Percentiles rank a stretch among this genome's conserved stretches.
Conservation (phyloP, 1,140 invertebrate species). For the Drosophila setifemur region DNA sequence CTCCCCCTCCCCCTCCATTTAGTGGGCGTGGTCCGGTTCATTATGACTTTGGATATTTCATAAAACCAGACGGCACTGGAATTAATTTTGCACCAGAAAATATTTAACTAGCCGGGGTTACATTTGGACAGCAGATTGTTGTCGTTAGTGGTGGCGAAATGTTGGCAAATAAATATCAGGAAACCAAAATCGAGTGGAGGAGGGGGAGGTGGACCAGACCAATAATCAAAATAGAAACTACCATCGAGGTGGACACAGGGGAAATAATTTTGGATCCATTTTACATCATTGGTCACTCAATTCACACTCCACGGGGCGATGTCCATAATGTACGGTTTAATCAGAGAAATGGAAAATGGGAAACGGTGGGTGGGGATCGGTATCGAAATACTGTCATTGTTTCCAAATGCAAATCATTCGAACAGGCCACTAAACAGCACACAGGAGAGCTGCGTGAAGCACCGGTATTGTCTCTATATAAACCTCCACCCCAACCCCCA, state of each 20-base stretch:
- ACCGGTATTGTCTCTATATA: constrained; percentile 24
- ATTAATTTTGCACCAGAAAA: constrained; percentile 39
- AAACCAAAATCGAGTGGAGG: neutral
- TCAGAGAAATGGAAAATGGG: too few relatives aligned
- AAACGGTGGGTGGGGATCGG: constrained; percentile 3
- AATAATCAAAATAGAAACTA: constrained; percentile 48
- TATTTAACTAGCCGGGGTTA: constrained; percentile 34
- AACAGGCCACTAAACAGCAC: constrained; percentile 59
- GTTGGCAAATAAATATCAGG: constrained; percentile 17
- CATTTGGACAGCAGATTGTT: constrained; percentile 49
- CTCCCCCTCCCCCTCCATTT: neutral
- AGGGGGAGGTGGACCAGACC: neutral
- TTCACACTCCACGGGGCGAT: constrained; percentile 17
- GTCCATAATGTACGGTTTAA: constrained; percentile 35
- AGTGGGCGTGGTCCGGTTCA: constrained; percentile 43
- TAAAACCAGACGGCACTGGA: neutral
- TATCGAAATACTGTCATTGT: constrained; percentile 59
- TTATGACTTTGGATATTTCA: constrained; percentile 60
- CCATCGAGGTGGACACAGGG: constrained; percentile 41
- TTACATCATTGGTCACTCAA: constrained; percentile 57
- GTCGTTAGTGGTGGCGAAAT: constrained; percentile 13
- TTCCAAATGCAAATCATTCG: constrained; percentile 67
- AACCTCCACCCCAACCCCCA: constrained; percentile 6
- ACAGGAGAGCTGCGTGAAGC: constrained; percentile 18
- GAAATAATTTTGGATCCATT: constrained; percentile 67